Evolutionary conservation across 2,113 vertebrate genomes (phyloP), one percentile per base, ranked within the genome.

Genomic region (Heliornis fulica): DNA sequence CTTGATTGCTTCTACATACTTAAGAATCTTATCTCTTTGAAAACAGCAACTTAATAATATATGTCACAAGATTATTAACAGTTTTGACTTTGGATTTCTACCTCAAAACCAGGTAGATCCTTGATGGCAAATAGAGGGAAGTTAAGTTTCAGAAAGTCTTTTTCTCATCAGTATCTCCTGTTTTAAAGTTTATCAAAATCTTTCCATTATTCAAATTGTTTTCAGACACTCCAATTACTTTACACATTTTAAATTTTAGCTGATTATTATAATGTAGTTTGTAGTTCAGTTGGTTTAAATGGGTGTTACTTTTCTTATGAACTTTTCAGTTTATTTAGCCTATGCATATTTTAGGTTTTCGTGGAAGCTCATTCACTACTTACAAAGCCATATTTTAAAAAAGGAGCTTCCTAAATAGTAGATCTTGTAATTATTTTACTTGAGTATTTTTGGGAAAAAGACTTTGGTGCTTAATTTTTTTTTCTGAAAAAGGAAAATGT

Each of bases 381-480:
- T 98, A 97, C 98, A 97, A 97, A 38, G 96, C 88, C 80, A 19
- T 71, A 87, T 96, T 96, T 97, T 97, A 98, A 97, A 96, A 97
- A 98, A 88, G 71, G 75, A 72, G 53, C 51, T 78, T 91, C 64
- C 43, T 64, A 89, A 93, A 40, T 76, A 40, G n/a, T 86, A 74
- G 34, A 56, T 57, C 31, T 45, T 68, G 15, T 92, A 66, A 90
- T 75, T 80, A 88, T 80, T 72, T 68, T 93, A 57, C 34, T 64
- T 78, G 57, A n/a, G 5, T 10, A 50, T 64, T 65, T 51, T 28
- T 65, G 23, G 48, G 64, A 75, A 89, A 80, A 87, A 71, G 50
- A 82, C 69, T 92, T 64, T 87, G 15, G 8, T 84, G 64, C 41
- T 21, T 63, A 22, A n/a, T n/a, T n/a, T n/a, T n/a, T n/a, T n/a